Base-by-base conservation (phyloP, 2,888 invertebrate genomes). In the Ceramica pisi region DNA sequence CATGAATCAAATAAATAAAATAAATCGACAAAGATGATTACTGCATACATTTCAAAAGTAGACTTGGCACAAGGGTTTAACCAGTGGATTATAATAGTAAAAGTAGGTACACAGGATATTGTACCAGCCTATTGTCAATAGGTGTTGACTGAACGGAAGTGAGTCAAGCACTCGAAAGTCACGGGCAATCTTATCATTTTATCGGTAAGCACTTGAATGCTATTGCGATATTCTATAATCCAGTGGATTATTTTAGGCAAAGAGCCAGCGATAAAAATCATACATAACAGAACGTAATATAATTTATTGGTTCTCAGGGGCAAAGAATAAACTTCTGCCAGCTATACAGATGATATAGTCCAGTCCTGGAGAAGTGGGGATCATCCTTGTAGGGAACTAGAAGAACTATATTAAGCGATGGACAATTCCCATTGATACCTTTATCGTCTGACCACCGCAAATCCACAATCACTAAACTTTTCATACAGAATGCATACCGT, bases 191-290 rank as follows among this genome's bases (percentile, higher is more conserved):
- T 83, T 74, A 83, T 80, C 83, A 44, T 21, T 46, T 78, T 70
- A 78, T 79, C 79, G 46, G 59, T 60, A 56, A 72, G 65, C 62
- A 82, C 82, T 78, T 55, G 79, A 55, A 65, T 50, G 73, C 46
- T 83, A 83, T 80, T 56, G 65, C 55, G 59, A 67, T 82, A 78
- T 72, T 72, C 61, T 82, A 75, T 75, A 82, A 82, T 61, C 66
- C 65, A 14, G n/a, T 38, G 38, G 50, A 66, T 78, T 56, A 72
- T 62, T 62, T 41, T 56, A 76, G 77, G 41, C 56, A 61, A 21
- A 81, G 76, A 75, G 56, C 14, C 46, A 60, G 57, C 77, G 68
- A 82, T 63, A 69, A 69, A 77, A 81, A 81, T 68, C 60, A 77
- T 68, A 62, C 69, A 14, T 48, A 60, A 76, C 50, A 76, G 38